Evolutionary conservation across 1,140 invertebrate species (phyloP), one percentile per base, ranked within the genome.

Genomic region (Spodoptera frugiperda): DNA sequence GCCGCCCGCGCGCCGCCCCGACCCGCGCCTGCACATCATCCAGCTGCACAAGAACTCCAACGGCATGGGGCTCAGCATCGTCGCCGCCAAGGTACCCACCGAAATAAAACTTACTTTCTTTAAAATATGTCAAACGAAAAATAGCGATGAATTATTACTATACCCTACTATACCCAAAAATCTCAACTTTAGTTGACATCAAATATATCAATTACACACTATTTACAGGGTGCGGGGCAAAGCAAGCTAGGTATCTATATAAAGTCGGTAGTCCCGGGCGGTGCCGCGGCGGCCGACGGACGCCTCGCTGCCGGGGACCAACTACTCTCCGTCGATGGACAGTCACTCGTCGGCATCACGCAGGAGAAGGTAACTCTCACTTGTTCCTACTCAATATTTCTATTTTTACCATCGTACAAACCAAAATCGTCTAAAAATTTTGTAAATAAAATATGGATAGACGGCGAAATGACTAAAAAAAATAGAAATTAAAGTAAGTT

Each of bases 241-340:
- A 97, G 97, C 84, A 96, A 98, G 84, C 94, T 99, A 54, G 99
- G 99, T 46, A 99, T 99, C 89, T 99, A 99, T 91, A 99, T 99
- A 74, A 99, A 99, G 94, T 99, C 98, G 73, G 98, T 99, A 19
- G 98, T 99, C 30, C 96, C 98, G 76, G 98, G 98, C 57, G 99
- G 99, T 61, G 98, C 98, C 59, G 99, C 99, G 21, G 98, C 99
- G 94, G 96, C 97, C 78, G 98, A 99, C 95, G 98, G 98, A 8
- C 95, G 98, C 73, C 94, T 99, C 67, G 97, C 98, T 84, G 98
- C 98, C 74, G 99, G 99, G 15, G 99, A 99, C 95, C 99, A 99
- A 93, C 94, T 99, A 68, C 90, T 99, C 5, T 98, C 98, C 84
- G 99, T 99, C 0, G 99, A 99, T 94, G 99, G 98, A 11, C 97